phyloP scores from a whole-genome alignment of 2,888 invertebrate genomes.

The Lampropteryx suffumata region DNA sequence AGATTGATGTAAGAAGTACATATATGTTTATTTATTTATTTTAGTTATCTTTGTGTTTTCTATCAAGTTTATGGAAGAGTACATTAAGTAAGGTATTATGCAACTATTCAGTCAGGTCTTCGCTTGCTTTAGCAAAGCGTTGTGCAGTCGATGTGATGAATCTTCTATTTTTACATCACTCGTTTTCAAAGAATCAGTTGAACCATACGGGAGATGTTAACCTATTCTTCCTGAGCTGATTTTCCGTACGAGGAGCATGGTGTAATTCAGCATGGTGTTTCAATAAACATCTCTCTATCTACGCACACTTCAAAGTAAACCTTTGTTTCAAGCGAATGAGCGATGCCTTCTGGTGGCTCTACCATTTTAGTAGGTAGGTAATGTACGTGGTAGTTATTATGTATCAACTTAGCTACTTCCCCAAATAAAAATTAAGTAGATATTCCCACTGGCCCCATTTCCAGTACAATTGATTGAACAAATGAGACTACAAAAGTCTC shows the following conservation, averaged over 20 bases:
- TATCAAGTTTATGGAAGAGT: no score
- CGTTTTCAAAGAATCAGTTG: slow-evolving; percentile 13
- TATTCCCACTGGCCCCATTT: no score
- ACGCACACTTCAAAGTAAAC: slow-evolving; percentile 67
- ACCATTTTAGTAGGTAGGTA: not conserved
- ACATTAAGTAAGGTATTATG: no score
- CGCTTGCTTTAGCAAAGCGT: slow-evolving; percentile 3
- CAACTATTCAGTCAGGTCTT: not conserved
- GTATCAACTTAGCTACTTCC: no score
- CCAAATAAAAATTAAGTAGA: no score
- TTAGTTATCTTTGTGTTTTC: no score
- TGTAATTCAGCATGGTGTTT: slow-evolving; percentile 51
- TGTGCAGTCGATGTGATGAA: slow-evolving; percentile 16
- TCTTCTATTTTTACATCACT: slow-evolving; percentile 28
- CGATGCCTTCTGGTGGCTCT: slow-evolving; percentile 50
- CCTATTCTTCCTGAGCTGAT: slow-evolving; percentile 48
- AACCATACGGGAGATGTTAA: slow-evolving; percentile 49
- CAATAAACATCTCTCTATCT: slow-evolving; percentile 60
- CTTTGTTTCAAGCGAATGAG: slow-evolving; percentile 60
- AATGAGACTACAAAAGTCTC: no score
- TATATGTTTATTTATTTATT: no score
- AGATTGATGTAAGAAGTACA: no score
- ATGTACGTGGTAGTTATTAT: no score
- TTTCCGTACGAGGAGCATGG: slow-evolving; percentile 52
- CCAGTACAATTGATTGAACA: no score